Evolutionary conservation across 2,888 invertebrate species (phyloP), one percentile per base, ranked within the genome.

Genomic region (Athalia circularis): DNA sequence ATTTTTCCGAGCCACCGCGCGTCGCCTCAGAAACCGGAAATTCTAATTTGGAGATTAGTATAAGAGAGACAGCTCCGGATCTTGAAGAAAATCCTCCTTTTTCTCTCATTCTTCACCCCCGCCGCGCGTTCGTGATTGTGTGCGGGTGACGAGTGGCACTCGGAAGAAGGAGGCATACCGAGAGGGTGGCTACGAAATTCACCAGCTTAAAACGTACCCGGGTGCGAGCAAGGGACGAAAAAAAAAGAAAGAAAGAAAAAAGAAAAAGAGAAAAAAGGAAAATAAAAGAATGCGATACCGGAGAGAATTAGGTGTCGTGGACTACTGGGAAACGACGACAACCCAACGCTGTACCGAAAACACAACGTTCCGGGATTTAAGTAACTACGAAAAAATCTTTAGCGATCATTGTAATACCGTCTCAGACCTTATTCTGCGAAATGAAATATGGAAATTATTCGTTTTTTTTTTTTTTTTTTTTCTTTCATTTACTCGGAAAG

Each of bases 31-130:
- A 65, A 54, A 15, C 52, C 8, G 47, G 68, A 72, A 72, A 72
- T 72, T 72, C 72, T 72, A 72, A 72, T 72, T 72, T 72, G 47
- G n/a, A 72, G 72, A 72, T 72, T 72, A 72, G 72, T 72, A 72
- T 29, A 50, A 54, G 29, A 11, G 68, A 48, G 48, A 48, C 15
- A 65, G 45, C 65, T 9, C 65, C 48, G 15, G 13, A 48, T 65
- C 65, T 3, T 29, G 29, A 29, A 29, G 29, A 29, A 29, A 29
- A 29, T 29, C 29, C 29, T 29, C 29, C 29, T 29, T 29, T 29
- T 29, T 29, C 29, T 29, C 29, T 29, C n/a, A n/a, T n/a, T n/a
- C 54, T 9, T 9, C 8, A 11, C 54, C 54, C 54, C 11, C 54
- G 9, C 11, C 54, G 4, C 54, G 4, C 54, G 54, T 54, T 54